A percentile compares a stretch with the other conserved stretches of the same genome.
These are phyloP conservation scores for Parochlus steinenii DNA, from an alignment of 2,888 invertebrate genomes.

Conservation along the genomic window DNA sequence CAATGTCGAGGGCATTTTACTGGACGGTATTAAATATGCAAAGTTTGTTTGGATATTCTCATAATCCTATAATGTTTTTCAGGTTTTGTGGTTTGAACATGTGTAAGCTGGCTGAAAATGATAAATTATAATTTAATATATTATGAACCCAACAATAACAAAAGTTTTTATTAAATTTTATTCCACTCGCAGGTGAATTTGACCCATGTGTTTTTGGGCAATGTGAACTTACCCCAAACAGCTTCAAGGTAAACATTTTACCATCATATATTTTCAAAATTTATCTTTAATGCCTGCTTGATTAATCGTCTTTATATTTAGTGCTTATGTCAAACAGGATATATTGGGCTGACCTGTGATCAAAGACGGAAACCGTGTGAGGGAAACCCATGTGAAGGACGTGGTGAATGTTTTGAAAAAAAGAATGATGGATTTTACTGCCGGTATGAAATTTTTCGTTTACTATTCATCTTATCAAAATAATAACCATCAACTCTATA, in stretches of 20 bases:
- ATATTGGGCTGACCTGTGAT: slow-evolving; percentile 48
- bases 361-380: slow-evolving; percentile 53
- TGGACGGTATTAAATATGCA: slow-evolving; percentile 33
- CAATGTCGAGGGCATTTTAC: slow-evolving; percentile 56
- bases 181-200: too few relatives aligned
- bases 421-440: slow-evolving; percentile 49
- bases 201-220: slow-evolving; percentile 35
- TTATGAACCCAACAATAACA: too few relatives aligned
- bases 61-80: slow-evolving; percentile 8
- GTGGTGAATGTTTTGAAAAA: slow-evolving; percentile 57
- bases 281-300: too few relatives aligned
- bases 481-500: neutral
- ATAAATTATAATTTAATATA: too few relatives aligned
- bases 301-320: slow-evolving; percentile 20
- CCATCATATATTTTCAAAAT: too few relatives aligned
- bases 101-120: slow-evolving; percentile 59
- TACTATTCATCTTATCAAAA: neutral
- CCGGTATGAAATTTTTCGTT: slow-evolving; percentile 24
- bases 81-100: slow-evolving; percentile 57
- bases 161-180: too few relatives aligned
- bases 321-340: slow-evolving; percentile 52
- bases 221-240: slow-evolving; percentile 30
- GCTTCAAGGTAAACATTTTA: slow-evolving; percentile 23
- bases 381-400: slow-evolving; percentile 53
- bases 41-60: neutral